Base-by-base conservation (phyloP, 2,888 invertebrate genomes). In the Sympetrum striolatum region DNA sequence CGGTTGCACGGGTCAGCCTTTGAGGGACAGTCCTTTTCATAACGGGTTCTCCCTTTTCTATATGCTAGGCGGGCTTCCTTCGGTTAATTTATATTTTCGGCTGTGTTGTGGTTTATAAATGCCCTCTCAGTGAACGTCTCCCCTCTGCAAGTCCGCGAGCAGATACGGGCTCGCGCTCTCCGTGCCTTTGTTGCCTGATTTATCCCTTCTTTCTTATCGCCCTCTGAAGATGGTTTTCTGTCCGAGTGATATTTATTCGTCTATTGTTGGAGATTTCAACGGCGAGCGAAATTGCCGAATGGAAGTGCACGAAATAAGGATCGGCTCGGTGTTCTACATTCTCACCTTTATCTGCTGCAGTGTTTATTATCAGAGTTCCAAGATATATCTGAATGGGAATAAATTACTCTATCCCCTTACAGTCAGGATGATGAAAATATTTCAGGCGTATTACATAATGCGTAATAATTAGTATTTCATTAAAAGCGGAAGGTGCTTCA, bases 231-330 rank as follows among this genome's bases (percentile, higher is more conserved):
- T 37, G 86, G 58, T 31, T 60, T 60, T 37, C 60, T 64, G 73
- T 31, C 22, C 35, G 53, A 31, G 58, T 35, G 58, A 82, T 60
- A 86, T 86, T 86, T 86, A 35, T 86, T 86, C 37, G 18, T 35
- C 86, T 60, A 86, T 86, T 86, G 86, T 86, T 37, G 86, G 58
- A 37, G 37, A 86, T 86, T 86, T 86, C 60, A 86, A 39, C 39
- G n/a, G 4, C 14, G 37, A 22, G 58, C 8, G n/a, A 37, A 60
- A 86, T 86, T 86, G 37, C 35, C 60, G 39, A 86, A 86, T 39
- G 31, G 22, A 60, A n/a, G 1, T 37, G 14, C 12, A 14, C 25
- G 25, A 73, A 31, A 31, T 53, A 3, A 12, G 73, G 25, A 31
- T 73, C 31, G 25, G 31, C 31, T 73, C 31, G 14, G 25, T 10